Conservation (phyloP, 2,113 vertebrate genomes). For the Cryptomyrus ogoouensis region DNA sequence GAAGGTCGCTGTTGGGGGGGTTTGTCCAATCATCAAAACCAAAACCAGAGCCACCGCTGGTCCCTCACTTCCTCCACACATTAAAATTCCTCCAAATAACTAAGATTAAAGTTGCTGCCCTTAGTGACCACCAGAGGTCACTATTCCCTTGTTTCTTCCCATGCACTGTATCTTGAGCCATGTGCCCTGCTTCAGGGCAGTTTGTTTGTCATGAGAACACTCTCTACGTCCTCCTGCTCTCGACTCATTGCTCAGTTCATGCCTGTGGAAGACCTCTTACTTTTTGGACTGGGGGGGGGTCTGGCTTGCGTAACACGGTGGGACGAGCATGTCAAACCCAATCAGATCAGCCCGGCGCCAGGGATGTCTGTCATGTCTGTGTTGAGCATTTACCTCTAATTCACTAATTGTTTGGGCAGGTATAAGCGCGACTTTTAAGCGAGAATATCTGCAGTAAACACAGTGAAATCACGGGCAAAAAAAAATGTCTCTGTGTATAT, state of each 20-base stretch:
- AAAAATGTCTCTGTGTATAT: not conserved
- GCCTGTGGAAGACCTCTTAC: not conserved
- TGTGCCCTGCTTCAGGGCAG: not conserved
- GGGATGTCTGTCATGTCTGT: not conserved
- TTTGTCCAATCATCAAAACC: not conserved
- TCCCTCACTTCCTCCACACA: not conserved
- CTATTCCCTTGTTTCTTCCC: slow-evolving; percentile 7
- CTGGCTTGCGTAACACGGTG: not conserved
- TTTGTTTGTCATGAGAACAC: not conserved
- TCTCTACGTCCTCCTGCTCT: not conserved
- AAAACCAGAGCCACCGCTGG: not conserved
- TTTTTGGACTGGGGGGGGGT: not conserved
- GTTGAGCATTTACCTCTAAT: not conserved
- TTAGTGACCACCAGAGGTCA: slow-evolving; percentile 15
- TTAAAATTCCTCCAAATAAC: not conserved
- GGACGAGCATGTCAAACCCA: not conserved
- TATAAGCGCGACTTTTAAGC: not conserved
- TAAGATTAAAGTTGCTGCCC: not conserved
- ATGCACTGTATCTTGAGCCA: not conserved
- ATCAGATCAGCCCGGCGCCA: not conserved
- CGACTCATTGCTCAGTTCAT: not conserved
- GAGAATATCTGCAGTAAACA: not conserved
- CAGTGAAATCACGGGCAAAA: not conserved
- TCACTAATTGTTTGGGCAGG: slow-evolving; percentile 4
- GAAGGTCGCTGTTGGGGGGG: not conserved